phyloP scores from a whole-genome alignment of 1,140 invertebrate species.

The Drosophila chauvacae region DNA sequence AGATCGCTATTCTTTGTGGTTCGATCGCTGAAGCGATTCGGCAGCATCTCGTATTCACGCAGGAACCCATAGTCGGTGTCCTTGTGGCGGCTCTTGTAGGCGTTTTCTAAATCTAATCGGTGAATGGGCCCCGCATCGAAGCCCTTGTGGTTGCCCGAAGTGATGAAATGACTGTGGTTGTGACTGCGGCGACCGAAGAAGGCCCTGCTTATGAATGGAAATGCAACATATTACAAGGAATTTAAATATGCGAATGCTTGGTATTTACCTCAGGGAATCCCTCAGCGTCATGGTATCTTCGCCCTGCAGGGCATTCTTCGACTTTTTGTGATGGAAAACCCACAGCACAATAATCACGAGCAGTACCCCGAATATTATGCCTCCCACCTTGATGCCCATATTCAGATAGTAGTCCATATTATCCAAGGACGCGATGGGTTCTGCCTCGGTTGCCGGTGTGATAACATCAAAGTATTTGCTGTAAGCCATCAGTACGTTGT shows the following conservation, averaged over 20 bases:
- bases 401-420: constrained; percentile 75
- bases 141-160: constrained; percentile 86
- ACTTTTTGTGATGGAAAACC: constrained; percentile 89
- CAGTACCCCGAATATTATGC: constrained; percentile 88
- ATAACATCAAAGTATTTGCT: constrained; percentile 87
- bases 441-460: constrained; percentile 68
- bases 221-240: background rate
- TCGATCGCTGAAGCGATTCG: constrained; percentile 93
- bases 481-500: constrained; percentile 85
- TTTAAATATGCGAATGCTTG: background rate
- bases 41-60: constrained; percentile 93
- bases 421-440: constrained; percentile 60
- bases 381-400: constrained; percentile 85
- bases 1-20: constrained; percentile 94
- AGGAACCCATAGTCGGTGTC: constrained; percentile 95
- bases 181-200: constrained; percentile 77
- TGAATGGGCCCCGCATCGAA: constrained; percentile 93
- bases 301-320: constrained; percentile 90
- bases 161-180: constrained; percentile 82
- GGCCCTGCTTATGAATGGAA: constrained; percentile 45
- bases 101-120: constrained; percentile 88
- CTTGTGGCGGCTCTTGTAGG: constrained; percentile 91
- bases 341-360: constrained; percentile 89
- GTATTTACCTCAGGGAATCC: constrained; percentile 87
- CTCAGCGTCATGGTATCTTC: constrained; percentile 91